A percentile compares a stretch with the other conserved stretches of the same genome.
Evolutionary conservation across 2,888 invertebrate genomes (phyloP).

Genomic region (Pilophorus perplexus): DNA sequence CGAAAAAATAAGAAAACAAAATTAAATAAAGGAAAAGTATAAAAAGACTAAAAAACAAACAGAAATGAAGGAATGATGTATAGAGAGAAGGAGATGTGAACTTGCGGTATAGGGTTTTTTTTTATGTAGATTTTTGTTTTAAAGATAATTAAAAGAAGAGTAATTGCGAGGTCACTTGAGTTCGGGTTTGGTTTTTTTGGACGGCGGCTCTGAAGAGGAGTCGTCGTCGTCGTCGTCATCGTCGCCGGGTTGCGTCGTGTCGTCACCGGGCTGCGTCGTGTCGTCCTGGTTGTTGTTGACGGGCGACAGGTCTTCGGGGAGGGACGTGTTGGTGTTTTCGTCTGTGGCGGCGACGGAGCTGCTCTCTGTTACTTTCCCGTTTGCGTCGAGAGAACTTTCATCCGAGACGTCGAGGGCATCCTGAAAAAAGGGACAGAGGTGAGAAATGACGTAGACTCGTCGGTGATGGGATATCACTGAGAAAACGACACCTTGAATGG

Average conservation of each 20-base stretch:
- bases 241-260: too few species aligned
- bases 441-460: too few species aligned
- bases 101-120: conserved; percentile 7
- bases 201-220: conserved; percentile 52
- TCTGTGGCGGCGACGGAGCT: conserved; percentile 43
- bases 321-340: conserved; percentile 45
- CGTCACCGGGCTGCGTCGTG: conserved; percentile 29
- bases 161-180: conserved; percentile 43
- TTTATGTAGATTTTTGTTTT: neutral
- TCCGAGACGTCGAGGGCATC: conserved; percentile 44
- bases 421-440: conserved; percentile 19
- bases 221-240: conserved; percentile 57
- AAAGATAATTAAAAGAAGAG: conserved; percentile 22
- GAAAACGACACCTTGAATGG: too few species aligned
- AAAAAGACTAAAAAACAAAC: neutral
- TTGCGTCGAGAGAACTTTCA: conserved; percentile 45
- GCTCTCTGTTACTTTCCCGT: conserved; percentile 39
- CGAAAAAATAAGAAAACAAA: too few species aligned
- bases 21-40: too few species aligned
- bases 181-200: conserved; percentile 53
- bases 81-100: neutral
- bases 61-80: neutral
- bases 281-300: conserved; percentile 41
- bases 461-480: too few species aligned
- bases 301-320: conserved; percentile 44